A percentile compares a stretch with the other conserved stretches of the same genome.
Conservation (phyloP, 2,888 invertebrate species). For the Hetaerina titia region DNA sequence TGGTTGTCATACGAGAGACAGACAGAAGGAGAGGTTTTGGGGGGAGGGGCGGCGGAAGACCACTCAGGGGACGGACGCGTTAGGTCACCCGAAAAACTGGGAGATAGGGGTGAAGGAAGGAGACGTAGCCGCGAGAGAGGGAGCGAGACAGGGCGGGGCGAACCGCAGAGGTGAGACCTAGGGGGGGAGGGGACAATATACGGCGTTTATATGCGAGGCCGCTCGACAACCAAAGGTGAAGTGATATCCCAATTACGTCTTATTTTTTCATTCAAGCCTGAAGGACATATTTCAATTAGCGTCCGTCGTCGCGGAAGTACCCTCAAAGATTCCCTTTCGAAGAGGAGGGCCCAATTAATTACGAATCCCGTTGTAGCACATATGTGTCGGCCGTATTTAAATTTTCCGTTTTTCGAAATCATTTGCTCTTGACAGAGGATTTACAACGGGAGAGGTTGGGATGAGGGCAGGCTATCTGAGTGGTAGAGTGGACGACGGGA, state of each 20-base stretch:
- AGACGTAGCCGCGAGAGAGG: neutral
- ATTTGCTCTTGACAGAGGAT: constrained; percentile 23
- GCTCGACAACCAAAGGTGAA: neutral
- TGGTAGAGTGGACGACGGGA: neutral
- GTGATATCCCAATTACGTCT: constrained; percentile 15
- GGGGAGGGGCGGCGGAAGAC: neutral
- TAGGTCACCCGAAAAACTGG: neutral
- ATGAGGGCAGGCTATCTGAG: neutral
- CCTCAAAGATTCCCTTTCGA: constrained; percentile 17
- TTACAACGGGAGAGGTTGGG: neutral
- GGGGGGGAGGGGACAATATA: neutral
- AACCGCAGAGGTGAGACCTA: neutral
- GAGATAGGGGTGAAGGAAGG: neutral
- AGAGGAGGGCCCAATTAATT: constrained; percentile 42
- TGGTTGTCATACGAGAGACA: neutral
- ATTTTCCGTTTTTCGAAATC: neutral
- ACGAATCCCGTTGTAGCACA: neutral
- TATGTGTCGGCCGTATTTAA: neutral
- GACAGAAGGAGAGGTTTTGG: neutral
- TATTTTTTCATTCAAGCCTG: neutral
- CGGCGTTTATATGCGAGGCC: neutral
- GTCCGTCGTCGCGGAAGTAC: constrained; percentile 7
- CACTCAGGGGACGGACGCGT: neutral
- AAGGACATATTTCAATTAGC: constrained; percentile 61
- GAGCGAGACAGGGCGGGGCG: neutral